Evolutionary conservation across 2,113 vertebrate species (phyloP), one percentile per base, ranked within the genome.

Genomic region (Calonectris borealis): DNA sequence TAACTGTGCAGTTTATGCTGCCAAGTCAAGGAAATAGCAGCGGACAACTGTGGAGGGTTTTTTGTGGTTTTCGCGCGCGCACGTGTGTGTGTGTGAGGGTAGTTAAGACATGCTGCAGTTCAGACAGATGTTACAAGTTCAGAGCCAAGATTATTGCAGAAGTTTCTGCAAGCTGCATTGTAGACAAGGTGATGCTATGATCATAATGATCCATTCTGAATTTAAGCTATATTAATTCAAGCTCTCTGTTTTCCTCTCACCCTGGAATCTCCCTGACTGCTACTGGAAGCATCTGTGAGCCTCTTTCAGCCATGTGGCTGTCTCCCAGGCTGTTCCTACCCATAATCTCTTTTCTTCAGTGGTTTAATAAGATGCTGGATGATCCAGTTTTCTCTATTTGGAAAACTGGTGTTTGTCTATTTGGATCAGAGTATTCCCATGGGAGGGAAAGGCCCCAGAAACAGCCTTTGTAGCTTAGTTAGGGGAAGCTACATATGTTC

Each of bases 231-330:
- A 19, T 61, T 79, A 16, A 32, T 70, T 89, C 72, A 52, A 72
- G 48, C 20, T 44, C 36, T 34, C 13, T 34, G 6, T 75, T 81
- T 92, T 88, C 31, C 16, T 68, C 29, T 81, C 10, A 58, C 7
- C 27, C 66, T 34, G 31, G 21, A 34, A 70, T 57, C 19, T 57
- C 16, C 54, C 64, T 80, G 40, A 34, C 14, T 64, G 44, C 38
- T 60, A 3, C 71, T 69, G 18, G 48, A 54, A 83, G 18, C 8
- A 60, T 55, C 31, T 46, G 12, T 34, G 15, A 42, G 46, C 6
- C 29, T 71, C 16, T 19, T 70, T 85, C 0, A 0, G 38, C 32
- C 10, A 3, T 29, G 44, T 48, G 42, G 17, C 57, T 46, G 0
- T 58, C 17, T 86, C n/a, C 19, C 19, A 51, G 22, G 20, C 55